Base-by-base conservation (phyloP, 1,140 invertebrate genomes). In the Rhagoletis zephyria region DNA sequence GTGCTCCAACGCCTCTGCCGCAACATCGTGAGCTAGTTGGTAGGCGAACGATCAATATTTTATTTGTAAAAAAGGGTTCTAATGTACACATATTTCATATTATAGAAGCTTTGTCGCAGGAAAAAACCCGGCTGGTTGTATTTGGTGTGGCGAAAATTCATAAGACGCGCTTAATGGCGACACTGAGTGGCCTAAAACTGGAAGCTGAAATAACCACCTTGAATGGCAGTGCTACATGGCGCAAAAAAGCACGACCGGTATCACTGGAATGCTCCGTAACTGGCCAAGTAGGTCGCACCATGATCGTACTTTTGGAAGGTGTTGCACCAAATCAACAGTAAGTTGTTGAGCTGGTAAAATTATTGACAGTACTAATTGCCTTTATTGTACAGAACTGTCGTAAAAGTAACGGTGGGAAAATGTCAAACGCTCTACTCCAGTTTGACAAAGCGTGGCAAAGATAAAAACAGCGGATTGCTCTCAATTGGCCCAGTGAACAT, bases 301-400 rank as follows among this genome's bases (percentile, higher is more conserved):
- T 97, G 96, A 98, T 99, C 87, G 97, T 98, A 59, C 93, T 99
- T 42, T 93, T 98, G 0, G 98, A 99, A 93, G 98, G 98, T 9
- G 95, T 96, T 12, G 96, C 97, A 7, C 97, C 97, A 1, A 97
- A 95, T 93, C 97, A 98, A 92, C 97, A 98, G 96, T 97, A 90
- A 90, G 90, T 91, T 48, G 60, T 59, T 77, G 51, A 5, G 51
- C 51, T 56, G 51, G 5, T 56, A 10, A 56, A 77, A 4, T n/a
- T 59, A 30, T 56, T 19, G 16, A 4, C 12, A 40, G 12, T 60
- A 67, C 45, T 87, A 45, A 85, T 61, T 87, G 30, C 14, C 86
- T 70, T 65, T 85, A 89, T 65, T 9, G 65, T 90, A 88, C 92
- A 97, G 96, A 93, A 99, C 98, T 51, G 97, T 99, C 3, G 98